Conservation (phyloP, 2,113 vertebrate species). For the Actenoides lindsayi region DNA sequence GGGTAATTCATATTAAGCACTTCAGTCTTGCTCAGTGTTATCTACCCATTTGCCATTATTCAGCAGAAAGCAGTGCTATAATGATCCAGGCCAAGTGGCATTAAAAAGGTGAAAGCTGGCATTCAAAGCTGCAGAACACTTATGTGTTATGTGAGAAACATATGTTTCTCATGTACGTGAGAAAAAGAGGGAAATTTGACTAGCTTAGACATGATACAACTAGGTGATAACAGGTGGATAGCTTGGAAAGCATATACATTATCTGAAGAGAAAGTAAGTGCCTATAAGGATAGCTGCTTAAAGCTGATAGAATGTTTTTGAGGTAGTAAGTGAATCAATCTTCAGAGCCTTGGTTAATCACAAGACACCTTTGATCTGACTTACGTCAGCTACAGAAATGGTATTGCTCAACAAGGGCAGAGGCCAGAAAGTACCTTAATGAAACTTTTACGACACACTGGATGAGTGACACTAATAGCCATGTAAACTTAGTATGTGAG, state of each 20-base stretch:
- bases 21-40: neutral
- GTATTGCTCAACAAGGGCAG: neutral
- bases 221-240: neutral
- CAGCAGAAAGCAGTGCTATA: neutral
- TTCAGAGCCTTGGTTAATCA: neutral
- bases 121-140: neutral
- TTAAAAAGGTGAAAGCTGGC: neutral
- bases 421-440: neutral
- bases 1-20: neutral
- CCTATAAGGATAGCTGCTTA: neutral
- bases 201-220: neutral
- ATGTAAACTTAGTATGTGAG: neutral
- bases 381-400: neutral
- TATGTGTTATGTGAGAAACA: neutral
- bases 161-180: too few species aligned
- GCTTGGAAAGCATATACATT: neutral
- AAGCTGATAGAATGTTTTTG: neutral
- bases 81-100: neutral
- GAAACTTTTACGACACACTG: neutral
- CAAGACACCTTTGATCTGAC: neutral
- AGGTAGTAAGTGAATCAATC: neutral
- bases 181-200: neutral
- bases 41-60: neutral
- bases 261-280: neutral
- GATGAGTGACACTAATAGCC: neutral